Conservation (phyloP, 2,888 invertebrate species). For the Cephus rjabovi region DNA sequence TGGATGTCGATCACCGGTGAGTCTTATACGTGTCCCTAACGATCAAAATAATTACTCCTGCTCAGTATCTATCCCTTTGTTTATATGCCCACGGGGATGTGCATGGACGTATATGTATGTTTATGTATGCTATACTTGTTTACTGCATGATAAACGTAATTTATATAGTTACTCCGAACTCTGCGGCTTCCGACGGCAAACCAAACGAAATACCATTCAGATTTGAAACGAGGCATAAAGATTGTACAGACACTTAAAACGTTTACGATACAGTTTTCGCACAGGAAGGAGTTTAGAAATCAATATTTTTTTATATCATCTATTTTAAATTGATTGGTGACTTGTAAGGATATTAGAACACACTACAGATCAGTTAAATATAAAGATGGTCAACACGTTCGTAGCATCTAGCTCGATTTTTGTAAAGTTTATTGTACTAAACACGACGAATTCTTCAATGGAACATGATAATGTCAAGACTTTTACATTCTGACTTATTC, state of each 20-base stretch:
- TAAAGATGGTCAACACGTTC: not conserved
- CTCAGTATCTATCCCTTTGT: not conserved
- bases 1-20: slow-evolving; percentile 98
- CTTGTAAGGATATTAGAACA: not conserved
- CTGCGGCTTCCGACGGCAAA: not conserved
- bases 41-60: not conserved
- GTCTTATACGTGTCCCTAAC: slow-evolving; percentile 47
- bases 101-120: not conserved
- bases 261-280: not conserved
- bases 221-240: not conserved
- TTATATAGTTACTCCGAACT: not conserved
- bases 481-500: not conserved
- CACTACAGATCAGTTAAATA: not conserved
- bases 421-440: not conserved
- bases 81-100: not conserved
- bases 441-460: not conserved
- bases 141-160: not conserved
- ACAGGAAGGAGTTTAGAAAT: not conserved
- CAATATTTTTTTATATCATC: not conserved
- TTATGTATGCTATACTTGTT: not conserved
- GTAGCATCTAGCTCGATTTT: not conserved
- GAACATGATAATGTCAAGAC: not conserved
- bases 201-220: not conserved
- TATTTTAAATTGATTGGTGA: not conserved
- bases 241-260: not conserved